Evolutionary conservation across 2,888 invertebrate species (phyloP), one percentile per base, ranked within the genome.

Genomic region (Strigamia transsilvanica): DNA sequence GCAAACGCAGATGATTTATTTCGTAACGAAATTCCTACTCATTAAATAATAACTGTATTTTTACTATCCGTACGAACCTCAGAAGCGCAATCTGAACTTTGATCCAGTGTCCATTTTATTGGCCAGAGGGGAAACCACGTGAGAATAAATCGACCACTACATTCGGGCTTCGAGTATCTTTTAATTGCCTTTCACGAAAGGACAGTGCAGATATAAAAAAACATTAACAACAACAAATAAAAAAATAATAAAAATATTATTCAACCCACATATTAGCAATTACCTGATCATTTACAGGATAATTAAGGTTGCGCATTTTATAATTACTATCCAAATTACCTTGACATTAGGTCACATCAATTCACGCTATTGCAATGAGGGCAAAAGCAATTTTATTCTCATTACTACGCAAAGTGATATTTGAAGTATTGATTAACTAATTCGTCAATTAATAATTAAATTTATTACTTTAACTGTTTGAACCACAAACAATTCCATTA

Each of bases 221-320:
- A 46, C 2, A n/a, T n/a, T 61, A 23, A 61, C 21, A 18, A 3
- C 61, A 61, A 18, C 23, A 1, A 66, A 66, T 32, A 66, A 51
- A 51, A 27, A n/a, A 10, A 66, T 66, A 66, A 66, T 66, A 66
- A 66, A 66, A 32, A 66, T 66, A 66, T 66, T 66, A 66, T 32
- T 27, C 66, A 66, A 66, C 66, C 23, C 66, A 66, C 13, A 23
- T 66, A 66, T 66, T 66, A 32, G 66, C 66, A 66, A 66, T 66
- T 66, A 66, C 66, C 66, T 66, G 66, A 66, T 66, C 66, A 66
- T 66, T 66, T 66, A 66, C 66, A 66, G 66, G 66, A 66, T 66
- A 66, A 66, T 66, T 66, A 66, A 66, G 66, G 66, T 66, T 66
- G 66, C 66, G 23, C 66, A 66, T 66, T 66, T 66, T 66, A 66